Conservation (phyloP, 2,113 vertebrate species). For the Trogon melanurus region DNA sequence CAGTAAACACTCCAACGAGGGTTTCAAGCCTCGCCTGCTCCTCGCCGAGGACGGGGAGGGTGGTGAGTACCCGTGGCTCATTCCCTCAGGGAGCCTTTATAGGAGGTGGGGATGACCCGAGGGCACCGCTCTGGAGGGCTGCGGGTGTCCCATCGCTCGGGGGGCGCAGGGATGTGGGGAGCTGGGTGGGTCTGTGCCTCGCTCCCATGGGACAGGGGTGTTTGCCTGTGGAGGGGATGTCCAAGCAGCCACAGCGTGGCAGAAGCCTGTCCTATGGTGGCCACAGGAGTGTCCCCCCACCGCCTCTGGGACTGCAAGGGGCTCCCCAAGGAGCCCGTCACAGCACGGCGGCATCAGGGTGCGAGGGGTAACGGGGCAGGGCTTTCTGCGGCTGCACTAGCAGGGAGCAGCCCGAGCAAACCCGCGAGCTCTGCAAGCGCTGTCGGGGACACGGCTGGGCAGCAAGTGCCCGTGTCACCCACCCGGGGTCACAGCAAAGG, state of each 20-base stretch:
- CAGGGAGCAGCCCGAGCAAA: too few species aligned
- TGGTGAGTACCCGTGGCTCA: not conserved
- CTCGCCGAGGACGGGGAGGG: not conserved
- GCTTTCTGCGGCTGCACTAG: not conserved
- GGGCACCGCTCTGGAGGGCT: not conserved
- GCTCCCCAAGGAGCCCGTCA: not conserved
- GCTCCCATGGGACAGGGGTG: not conserved
- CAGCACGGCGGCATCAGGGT: not conserved
- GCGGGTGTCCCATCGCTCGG: rapidly evolving
- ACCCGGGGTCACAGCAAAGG: not conserved
- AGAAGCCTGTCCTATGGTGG: not conserved
- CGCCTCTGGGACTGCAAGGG: not conserved
- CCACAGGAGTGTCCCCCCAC: rapidly evolving
- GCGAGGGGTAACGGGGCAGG: not conserved
- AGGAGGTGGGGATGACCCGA: not conserved
- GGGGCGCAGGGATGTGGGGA: not conserved
- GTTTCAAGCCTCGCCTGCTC: not conserved
- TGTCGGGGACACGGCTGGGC: rapidly evolving
- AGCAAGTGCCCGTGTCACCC: not conserved
- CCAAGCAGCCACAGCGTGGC: not conserved
- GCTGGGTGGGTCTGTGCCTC: not conserved
- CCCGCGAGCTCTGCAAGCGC: not conserved
- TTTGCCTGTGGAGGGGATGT: not conserved
- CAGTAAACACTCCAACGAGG: not conserved
- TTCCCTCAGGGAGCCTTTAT: not conserved